Evolutionary conservation across 2,888 invertebrate genomes (phyloP), one percentile per base, ranked within the genome.

Genomic region (Drosophila macrospina): DNA sequence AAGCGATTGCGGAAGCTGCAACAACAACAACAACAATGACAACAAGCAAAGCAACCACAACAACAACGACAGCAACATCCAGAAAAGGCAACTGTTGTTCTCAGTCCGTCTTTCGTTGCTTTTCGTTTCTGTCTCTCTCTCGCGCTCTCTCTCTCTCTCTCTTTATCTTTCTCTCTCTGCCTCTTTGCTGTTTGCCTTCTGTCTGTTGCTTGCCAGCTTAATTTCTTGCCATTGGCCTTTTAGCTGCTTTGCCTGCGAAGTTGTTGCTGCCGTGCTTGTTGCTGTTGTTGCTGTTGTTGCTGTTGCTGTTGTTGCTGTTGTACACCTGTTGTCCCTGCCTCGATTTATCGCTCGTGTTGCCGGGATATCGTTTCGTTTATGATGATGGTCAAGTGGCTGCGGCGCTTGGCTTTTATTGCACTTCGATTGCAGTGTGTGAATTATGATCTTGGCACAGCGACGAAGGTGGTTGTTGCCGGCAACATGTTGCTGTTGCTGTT

Each of bases 271-370:
- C 37, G 57, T 15, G 54, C 54, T 3, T 39, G 32, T 16, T 44
- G 15, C 7, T 42, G 57, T 15, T 57, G 59, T 3, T 39, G 32
- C 13, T 44, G 24, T 32, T 41, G 52, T 28, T 55, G 56, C 5
- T 47, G 50, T 20, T n/a, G n/a, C n/a, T 45, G 71, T 13, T 74
- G 63, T 51, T 69, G 55, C 62, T 67, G 44, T 64, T 67, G 69
- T 52, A 63, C 81, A 83, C 79, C 83, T 83, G 80, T 83, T 83
- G 77, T 71, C 69, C 72, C 70, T 71, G 69, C 61, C 55, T 74
- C 80, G 80, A 80, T 80, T 83, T 83, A 79, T 83, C 57, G 78
- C 65, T 69, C 61, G 44, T 62, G 69, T 50, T 62, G 77, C 55
- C 44, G 79, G 48, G 54, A 69, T 67, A 73, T 74, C 74, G 69